Evolutionary conservation across 2,888 invertebrate genomes (phyloP), one percentile per base, ranked within the genome.

Genomic region (Xanthostigma xanthostigma): DNA sequence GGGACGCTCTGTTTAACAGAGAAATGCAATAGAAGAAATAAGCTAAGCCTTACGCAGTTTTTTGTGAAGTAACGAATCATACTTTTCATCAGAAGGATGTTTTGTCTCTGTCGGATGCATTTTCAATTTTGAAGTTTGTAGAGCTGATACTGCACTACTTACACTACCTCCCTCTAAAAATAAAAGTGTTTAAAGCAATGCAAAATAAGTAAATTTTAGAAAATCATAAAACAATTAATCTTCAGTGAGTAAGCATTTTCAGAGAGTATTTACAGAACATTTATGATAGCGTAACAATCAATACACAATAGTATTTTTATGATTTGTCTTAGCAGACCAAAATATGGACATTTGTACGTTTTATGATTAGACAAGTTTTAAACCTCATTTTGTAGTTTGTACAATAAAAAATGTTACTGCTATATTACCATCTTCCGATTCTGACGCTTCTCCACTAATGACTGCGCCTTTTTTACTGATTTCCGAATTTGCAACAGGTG

Each of bases 381-480:
- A 27, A 27, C 6, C 6, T 6, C 3, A 27, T 27, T 27, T 27
- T 27, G 3, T 27, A 27, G 3, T 27, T 27, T 27, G 3, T 27
- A 27, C 27, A 6, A 27, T 5, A 3, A 27, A 27, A 27, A 27
- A 27, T 27, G 44, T 49, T 48, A 49, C 38, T 14, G 39, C 50
- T 12, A 43, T 45, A 11, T 55, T 57, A 61, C 63, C 66, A 51
- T 59, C 59, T 49, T 66, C 65, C 9, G 66, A 66, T 58, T 67
- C 66, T 2, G 65, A 65, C 54, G 65, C 66, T 57, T 66, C 66
- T 37, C 66, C 66, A 34, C 59, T 58, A 46, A 67, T 58, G 10
- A 63, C 59, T 45, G 60, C 63, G 13, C 65, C 66, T 55, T 27
- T 27, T 27, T 27, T 27, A 27, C 27, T 27, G 6, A 27, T 27